Evolutionary conservation across 2,113 vertebrate species (phyloP), one percentile per base, ranked within the genome.

Genomic region (Dipodomys spectabilis): DNA sequence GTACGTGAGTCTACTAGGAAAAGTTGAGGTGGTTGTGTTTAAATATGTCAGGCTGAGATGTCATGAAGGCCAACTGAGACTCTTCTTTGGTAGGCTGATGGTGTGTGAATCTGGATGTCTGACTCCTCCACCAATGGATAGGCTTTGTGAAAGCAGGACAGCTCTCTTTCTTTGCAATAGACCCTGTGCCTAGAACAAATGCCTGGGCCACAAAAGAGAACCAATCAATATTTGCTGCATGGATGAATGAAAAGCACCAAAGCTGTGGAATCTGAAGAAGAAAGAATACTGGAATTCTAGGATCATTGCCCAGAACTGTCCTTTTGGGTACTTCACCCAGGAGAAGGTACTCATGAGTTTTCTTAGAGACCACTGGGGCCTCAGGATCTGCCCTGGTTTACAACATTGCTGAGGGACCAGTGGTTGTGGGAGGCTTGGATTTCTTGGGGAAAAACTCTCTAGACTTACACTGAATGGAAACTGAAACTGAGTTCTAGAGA

Each of bases 121-220:
- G 0, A n/a, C 23, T 32, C 22, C 4, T 12, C 5, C 4, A n/a
- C 25, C 32, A 22, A 30, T 6, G 6, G 13, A 5, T 80, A 6
- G 53, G 57, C 60, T 73, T 79, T 10, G 6, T 20, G 35, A 82
- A 78, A 64, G n/a, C 16, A 71, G 8, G 5, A 65, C 2, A 15
- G 7, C 7, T 45, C 49, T 72, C 68, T 85, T 67, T 69, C 64
- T 86, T 77, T 82, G 32, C 30, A 32, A 5, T 11, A 12, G 7
- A 5, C 35, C 13, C 22, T 30, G 19, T 62, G 39, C 1, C 27
- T 15, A 81, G 39, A 60, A 73, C 2, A 30, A 39, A 39, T 1
- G 20, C 30, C 68, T 45, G 18, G 5, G 28, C 18, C 13, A 44
- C 22, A 78, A 28, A 74, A 72, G 45, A 44, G 39, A 71, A 27